A percentile compares a stretch with the other conserved stretches of the same genome.
Evolutionary conservation across 1,140 invertebrate genomes (phyloP).

Genomic region (Kradibia gibbosae): DNA sequence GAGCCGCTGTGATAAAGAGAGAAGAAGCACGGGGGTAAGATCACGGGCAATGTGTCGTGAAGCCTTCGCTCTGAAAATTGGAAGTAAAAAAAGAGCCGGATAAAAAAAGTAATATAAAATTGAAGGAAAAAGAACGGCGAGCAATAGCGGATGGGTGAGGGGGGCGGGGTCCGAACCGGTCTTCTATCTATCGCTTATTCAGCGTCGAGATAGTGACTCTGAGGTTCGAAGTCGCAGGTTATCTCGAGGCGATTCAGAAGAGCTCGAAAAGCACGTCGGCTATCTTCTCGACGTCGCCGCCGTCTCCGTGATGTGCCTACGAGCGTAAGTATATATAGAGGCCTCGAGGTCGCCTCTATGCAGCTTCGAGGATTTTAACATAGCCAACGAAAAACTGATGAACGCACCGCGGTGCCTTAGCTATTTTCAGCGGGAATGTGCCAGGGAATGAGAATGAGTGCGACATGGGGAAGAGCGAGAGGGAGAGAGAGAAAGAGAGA

Average conservation of each 20-base stretch:
- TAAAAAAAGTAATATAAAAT: conserved; percentile 8
- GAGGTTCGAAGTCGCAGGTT: conserved; percentile 45
- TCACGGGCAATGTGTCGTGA: conserved; percentile 16
- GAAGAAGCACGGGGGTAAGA: neutral
- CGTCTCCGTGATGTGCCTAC: conserved; percentile 3
- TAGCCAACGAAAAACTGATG: conserved; percentile 39
- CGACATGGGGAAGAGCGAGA: conserved; percentile 28
- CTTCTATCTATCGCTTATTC: conserved; percentile 52
- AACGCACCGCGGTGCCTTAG: conserved; percentile 26
- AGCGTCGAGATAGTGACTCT: conserved; percentile 46
- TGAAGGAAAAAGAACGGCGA: neutral
- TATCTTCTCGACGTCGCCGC: conserved; percentile 1
- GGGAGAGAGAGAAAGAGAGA: conserved; percentile 25
- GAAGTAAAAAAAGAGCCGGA: neutral
- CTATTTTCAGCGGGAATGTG: conserved; percentile 27
- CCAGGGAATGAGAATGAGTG: neutral
- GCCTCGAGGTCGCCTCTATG: neutral
- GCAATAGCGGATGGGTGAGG: neutral
- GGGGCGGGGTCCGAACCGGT: conserved; percentile 38
- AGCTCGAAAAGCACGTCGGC: conserved; percentile 45
- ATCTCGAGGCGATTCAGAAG: conserved; percentile 46
- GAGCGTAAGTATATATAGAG: conserved; percentile 6
- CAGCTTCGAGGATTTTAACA: conserved; percentile 36
- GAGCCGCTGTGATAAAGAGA: neutral
- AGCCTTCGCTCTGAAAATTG: conserved; percentile 16